These are phyloP conservation scores for Picus viridis DNA, from an alignment of 2,797 vertebrate species.

Conservation along the genomic window DNA sequence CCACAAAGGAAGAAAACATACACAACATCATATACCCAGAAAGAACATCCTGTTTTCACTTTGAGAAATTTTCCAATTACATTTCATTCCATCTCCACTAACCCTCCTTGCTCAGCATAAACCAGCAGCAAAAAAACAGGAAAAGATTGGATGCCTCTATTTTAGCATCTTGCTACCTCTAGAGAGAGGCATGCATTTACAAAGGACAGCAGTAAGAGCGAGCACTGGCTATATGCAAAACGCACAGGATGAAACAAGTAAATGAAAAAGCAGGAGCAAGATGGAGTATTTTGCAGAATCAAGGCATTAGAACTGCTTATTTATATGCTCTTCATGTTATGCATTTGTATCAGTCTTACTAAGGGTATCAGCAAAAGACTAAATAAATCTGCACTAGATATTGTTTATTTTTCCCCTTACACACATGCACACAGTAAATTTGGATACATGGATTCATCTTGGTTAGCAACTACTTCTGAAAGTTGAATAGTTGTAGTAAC, in stretches of 20 bases:
- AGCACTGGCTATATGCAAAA: neutral
- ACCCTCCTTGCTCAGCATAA: neutral
- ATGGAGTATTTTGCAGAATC: neutral
- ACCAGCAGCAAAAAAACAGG: neutral
- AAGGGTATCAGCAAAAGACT: neutral
- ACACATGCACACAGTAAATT: neutral
- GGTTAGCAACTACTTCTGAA: neutral
- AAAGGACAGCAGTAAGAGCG: neutral
- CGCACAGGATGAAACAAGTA: neutral
- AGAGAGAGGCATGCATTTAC: neutral
- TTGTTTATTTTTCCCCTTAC: neutral
- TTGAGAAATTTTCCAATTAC: neutral
- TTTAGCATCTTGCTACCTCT: neutral
- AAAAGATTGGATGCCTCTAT: neutral
- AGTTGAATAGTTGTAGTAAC: neutral
- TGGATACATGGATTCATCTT: neutral
- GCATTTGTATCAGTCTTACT: neutral
- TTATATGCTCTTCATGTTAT: neutral
- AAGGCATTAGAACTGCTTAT: neutral
- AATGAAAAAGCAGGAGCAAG: neutral
- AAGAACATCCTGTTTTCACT: neutral
- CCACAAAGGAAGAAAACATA: neutral
- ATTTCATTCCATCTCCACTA: neutral
- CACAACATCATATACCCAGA: neutral
- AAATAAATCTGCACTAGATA: neutral